These are phyloP conservation scores for Dascyllus trimaculatus DNA, from an alignment of 2,113 vertebrate genomes.

Conservation along the genomic window DNA sequence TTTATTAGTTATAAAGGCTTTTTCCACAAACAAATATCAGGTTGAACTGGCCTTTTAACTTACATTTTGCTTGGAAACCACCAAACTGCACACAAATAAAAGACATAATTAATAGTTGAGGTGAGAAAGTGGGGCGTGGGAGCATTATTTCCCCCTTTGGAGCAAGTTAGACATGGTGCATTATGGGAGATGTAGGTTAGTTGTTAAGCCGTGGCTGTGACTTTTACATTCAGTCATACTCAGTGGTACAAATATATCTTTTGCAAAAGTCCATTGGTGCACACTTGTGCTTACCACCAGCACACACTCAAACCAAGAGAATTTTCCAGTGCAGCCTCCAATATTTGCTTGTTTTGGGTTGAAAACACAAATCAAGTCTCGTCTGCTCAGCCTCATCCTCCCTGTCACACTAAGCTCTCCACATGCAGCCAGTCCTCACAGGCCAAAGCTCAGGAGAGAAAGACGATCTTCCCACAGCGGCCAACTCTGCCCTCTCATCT, in stretches of 20 bases:
- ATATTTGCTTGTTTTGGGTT: constrained; percentile 40
- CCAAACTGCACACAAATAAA: neutral
- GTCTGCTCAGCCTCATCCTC: constrained; percentile 21
- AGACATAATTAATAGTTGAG: neutral
- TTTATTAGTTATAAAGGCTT: neutral
- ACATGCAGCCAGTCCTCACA: constrained; percentile 61
- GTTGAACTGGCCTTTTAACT: neutral
- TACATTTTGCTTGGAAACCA: neutral
- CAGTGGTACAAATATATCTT: neutral
- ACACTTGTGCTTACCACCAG: neutral
- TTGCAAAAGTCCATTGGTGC: neutral
- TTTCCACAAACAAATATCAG: neutral
- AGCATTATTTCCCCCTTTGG: neutral
- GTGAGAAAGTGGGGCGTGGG: neutral
- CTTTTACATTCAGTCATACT: constrained; percentile 3
- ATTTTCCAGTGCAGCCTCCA: neutral
- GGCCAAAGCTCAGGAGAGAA: constrained; percentile 79
- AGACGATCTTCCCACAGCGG: constrained; percentile 80
- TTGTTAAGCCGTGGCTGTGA: neutral
- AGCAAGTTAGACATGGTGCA: neutral
- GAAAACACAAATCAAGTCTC: constrained; percentile 24
- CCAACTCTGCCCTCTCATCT: constrained; percentile 78
- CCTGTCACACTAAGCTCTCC: constrained; percentile 34
- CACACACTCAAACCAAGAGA: neutral
- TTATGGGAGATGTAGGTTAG: neutral